A percentile compares a stretch with the other conserved stretches of the same genome.
phyloP scores from a whole-genome alignment of 2,113 vertebrate genomes.

The Salvelinus fontinalis region DNA sequence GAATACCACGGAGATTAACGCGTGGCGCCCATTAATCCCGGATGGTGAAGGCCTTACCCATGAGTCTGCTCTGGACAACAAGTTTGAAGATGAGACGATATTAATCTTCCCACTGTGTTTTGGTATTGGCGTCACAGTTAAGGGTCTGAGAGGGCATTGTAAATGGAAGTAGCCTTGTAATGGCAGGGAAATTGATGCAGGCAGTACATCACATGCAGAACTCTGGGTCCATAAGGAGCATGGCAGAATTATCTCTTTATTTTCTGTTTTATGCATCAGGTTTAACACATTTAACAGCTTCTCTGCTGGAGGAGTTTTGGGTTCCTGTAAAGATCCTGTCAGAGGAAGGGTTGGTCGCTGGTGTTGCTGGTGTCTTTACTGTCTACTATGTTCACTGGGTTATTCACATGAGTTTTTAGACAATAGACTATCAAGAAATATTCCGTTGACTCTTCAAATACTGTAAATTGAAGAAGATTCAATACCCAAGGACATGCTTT shows the following conservation, averaged over 20 bases:
- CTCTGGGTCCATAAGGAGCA: background rate
- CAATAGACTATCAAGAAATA: no score
- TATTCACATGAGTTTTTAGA: no score
- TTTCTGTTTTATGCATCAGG: background rate
- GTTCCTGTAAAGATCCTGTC: no score
- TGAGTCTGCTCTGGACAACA: background rate
- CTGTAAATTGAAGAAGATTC: no score
- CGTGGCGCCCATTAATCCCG: conserved; percentile 41
- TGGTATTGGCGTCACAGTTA: conserved; percentile 19
- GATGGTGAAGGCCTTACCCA: conserved; percentile 33
- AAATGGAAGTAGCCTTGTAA: conserved; percentile 3
- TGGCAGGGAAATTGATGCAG: background rate
- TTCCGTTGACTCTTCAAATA: no score
- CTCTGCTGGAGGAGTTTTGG: no score
- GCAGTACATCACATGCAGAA: background rate
- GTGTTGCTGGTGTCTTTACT: no score
- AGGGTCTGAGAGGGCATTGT: conserved; percentile 10
- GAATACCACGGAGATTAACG: conserved; percentile 47
- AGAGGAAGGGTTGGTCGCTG: no score
- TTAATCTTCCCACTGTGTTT: conserved; percentile 22
- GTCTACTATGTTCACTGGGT: no score
- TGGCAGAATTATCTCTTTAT: background rate
- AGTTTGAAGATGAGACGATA: conserved; percentile 5
- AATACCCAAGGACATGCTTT: no score
- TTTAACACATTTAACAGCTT: no score